Conservation (phyloP, 2,113 vertebrate genomes). For the Oenanthe melanoleuca region DNA sequence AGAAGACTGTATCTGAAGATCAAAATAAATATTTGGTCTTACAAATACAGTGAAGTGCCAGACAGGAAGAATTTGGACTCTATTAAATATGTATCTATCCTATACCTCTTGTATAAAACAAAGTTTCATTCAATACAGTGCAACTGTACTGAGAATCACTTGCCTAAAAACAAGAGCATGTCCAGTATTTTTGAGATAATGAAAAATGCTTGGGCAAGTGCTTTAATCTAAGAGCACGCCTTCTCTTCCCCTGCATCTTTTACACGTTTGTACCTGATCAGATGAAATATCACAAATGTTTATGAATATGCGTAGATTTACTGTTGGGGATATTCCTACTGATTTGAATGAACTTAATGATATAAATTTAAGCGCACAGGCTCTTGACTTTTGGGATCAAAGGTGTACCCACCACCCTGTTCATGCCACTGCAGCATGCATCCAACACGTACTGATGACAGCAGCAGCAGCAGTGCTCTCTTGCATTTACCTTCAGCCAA, state of each 20-base stretch:
- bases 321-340: neutral
- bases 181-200: neutral
- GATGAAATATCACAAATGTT: neutral
- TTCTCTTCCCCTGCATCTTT: neutral
- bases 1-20: neutral
- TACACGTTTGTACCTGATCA: neutral
- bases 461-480: neutral
- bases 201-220: neutral
- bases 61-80: neutral
- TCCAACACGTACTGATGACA: neutral
- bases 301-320: neutral
- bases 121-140: neutral
- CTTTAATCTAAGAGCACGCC: neutral
- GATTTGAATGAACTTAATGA: neutral
- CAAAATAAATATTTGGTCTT: neutral
- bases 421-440: neutral
- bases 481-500: neutral
- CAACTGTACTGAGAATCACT: neutral
- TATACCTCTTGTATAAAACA: neutral
- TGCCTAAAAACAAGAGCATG: neutral
- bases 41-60: neutral
- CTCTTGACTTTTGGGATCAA: neutral
- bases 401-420: neutral
- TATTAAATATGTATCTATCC: neutral
- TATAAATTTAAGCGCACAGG: neutral